Evolutionary conservation across 2,113 vertebrate genomes (phyloP), one percentile per base, ranked within the genome.

Genomic region (Heteronetta atricapilla): DNA sequence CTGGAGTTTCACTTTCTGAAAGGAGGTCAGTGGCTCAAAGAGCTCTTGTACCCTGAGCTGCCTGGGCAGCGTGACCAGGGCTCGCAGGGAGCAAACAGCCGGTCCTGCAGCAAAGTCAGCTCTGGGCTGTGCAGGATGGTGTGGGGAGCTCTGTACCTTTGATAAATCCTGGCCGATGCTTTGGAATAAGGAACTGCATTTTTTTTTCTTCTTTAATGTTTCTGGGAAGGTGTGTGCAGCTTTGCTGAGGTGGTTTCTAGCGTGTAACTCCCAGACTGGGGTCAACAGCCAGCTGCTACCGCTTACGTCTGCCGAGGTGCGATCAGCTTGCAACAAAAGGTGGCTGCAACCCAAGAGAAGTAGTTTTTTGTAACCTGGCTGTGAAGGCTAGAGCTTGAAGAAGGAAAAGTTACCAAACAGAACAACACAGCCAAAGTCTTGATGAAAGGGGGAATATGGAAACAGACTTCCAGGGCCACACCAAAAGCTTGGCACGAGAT

Each of bases 401-500:
- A 93, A 91, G 94, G 50, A 95, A 94, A 95, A 95, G 44, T 82
- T 93, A 96, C 93, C 87, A 89, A 96, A 90, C 42, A 93, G 86
- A 93, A 89, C 70, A 89, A 82, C 86, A 93, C 48, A 89, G 91
- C 91, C 82, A 93, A 95, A 96, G 69, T 62, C 84, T 89, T 62
- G 94, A 90, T 85, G 96, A 94, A 94, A 83, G 67, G 33, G 15
- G 66, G 78, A 96, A 89, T 79, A 95, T 92, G 78, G 94, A 94
- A 96, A 91, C 81, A 94, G 91, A 91, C 81, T 87, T 91, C 75
- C 74, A 76, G 74, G 86, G 94, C 96, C 95, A 95, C 94, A 97
- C 93, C 91, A 97, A 97, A 96, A 95, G 89, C 91, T 95, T 97
- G 96, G 96, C 96, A 85, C 29, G 48, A 91, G 62, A 60, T 33